These are phyloP conservation scores for Pimpla rufipes DNA, from an alignment of 2,888 invertebrate species.

Conservation along the genomic window DNA sequence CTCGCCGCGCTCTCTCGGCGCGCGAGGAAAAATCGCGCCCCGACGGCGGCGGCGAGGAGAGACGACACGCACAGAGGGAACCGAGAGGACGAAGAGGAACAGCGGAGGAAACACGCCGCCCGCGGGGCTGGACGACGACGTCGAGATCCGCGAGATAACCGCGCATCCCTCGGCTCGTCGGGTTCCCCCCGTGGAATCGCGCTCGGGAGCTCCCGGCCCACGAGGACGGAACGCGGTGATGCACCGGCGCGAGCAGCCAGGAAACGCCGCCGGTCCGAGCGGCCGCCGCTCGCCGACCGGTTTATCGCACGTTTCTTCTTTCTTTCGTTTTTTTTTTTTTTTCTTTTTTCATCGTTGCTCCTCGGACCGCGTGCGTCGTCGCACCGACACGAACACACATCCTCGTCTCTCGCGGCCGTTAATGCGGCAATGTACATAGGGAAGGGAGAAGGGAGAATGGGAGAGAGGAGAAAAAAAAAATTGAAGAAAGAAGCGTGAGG, in stretches of 20 bases:
- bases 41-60: background rate
- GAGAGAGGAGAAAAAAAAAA: constrained; percentile 25
- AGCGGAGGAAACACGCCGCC: background rate
- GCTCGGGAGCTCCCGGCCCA: background rate
- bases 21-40: too few relatives aligned
- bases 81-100: constrained; percentile 2
- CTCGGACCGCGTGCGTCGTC: constrained; percentile 21
- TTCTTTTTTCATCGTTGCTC: constrained; percentile 3
- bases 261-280: constrained; percentile 41
- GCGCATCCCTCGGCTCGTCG: background rate
- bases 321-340: constrained; percentile 27
- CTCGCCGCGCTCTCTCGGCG: too few relatives aligned
- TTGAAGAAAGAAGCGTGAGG: constrained; percentile 31
- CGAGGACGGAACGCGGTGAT: background rate
- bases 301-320: constrained; percentile 23
- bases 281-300: constrained; percentile 24
- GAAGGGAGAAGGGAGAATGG: background rate
- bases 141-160: background rate
- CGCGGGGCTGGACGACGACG: background rate
- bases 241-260: constrained; percentile 9
- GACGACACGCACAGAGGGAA: background rate
- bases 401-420: constrained; percentile 16
- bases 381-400: background rate
- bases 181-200: background rate
- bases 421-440: constrained; percentile 55